These are phyloP conservation scores for Agonopterix alstromeriana DNA, from an alignment of 2,888 invertebrate genomes.

Conservation along the genomic window DNA sequence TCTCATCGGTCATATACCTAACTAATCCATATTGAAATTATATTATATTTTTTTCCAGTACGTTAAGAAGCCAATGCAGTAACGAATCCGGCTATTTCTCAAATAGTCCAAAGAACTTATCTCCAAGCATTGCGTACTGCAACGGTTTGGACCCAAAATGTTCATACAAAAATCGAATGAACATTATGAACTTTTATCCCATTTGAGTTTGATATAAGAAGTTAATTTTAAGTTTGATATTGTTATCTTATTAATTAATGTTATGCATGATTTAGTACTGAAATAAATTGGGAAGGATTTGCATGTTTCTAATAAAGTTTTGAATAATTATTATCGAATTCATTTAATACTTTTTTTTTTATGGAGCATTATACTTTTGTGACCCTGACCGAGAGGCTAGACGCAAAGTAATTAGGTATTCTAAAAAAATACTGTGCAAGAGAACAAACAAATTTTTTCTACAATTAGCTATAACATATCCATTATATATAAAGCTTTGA, in stretches of 20 bases:
- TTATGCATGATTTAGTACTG: too few species aligned
- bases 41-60: not conserved
- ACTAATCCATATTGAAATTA: not conserved
- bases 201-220: not conserved
- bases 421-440: too few species aligned
- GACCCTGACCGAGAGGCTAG: too few species aligned
- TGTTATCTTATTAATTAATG: not conserved
- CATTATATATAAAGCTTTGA: too few species aligned
- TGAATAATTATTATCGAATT: not conserved
- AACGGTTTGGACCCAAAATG: conserved; percentile 4
- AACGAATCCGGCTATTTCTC: conserved; percentile 37
- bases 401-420: too few species aligned
- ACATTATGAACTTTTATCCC: conserved; percentile 10
- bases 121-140: conserved; percentile 4
- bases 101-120: conserved; percentile 18
- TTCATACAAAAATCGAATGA: conserved; percentile 5
- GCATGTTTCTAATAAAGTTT: not conserved
- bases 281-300: not conserved
- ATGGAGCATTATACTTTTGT: not conserved
- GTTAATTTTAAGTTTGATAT: not conserved
- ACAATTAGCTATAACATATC: too few species aligned
- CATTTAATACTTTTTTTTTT: not conserved
- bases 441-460: too few species aligned
- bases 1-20: too few species aligned
- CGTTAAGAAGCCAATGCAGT: conserved; percentile 23